Evolutionary conservation across 2,888 invertebrate species (phyloP).

Genomic region (Lithophane leautieri): DNA sequence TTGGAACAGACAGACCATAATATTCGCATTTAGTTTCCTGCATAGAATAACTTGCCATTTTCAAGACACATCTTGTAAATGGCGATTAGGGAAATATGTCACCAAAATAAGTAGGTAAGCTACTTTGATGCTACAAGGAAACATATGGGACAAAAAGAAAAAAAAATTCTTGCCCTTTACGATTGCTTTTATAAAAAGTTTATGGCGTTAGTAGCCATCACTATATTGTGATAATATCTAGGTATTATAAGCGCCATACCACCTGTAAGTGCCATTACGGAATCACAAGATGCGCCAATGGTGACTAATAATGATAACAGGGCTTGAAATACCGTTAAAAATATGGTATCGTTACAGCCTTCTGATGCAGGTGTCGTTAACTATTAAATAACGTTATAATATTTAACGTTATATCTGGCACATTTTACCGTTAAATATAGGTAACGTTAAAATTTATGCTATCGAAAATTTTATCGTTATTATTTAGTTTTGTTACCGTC

Average conservation of each 20-base stretch:
- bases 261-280: not conserved
- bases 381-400: no score
- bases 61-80: not conserved
- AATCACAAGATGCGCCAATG: not conserved
- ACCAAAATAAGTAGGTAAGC: not conserved
- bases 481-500: no score
- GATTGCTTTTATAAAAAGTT: not conserved
- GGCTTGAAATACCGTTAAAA: no score
- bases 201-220: not conserved
- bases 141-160: not conserved
- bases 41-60: not conserved
- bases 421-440: no score
- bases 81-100: no score
- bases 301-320: conserved; percentile 37
- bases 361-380: no score
- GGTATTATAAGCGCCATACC: not conserved
- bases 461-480: no score
- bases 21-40: not conserved
- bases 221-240: not conserved
- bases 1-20: not conserved
- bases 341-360: no score
- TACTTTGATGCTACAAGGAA: not conserved
- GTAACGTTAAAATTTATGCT: no score
- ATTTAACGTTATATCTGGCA: no score
- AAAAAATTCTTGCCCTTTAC: not conserved